These are phyloP conservation scores for Anseranas semipalmata DNA, from an alignment of 2,113 vertebrate genomes.

Conservation along the genomic window DNA sequence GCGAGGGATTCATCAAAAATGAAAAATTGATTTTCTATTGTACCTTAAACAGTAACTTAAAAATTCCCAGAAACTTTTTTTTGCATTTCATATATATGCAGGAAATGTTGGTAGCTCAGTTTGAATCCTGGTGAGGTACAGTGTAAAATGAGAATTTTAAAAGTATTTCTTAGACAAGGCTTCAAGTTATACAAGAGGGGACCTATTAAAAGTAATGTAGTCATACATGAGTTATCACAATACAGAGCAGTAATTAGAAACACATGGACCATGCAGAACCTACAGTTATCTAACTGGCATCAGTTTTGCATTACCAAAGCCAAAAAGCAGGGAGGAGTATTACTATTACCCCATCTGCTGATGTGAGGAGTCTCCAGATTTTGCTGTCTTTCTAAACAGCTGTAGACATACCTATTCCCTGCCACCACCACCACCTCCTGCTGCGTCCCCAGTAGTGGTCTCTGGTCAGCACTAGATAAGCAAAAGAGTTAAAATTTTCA, in stretches of 20 bases:
- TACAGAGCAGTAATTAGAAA: not conserved
- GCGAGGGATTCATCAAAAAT: not conserved
- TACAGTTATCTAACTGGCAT: not conserved
- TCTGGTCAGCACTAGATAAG: not conserved
- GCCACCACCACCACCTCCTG: no score
- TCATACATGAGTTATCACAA: not conserved
- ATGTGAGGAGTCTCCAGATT: not conserved
- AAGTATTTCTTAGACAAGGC: not conserved
- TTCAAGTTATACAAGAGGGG: not conserved
- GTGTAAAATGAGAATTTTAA: not conserved
- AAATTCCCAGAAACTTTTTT: not conserved
- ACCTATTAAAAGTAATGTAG: not conserved
- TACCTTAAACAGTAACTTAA: not conserved
- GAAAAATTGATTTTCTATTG: not conserved
- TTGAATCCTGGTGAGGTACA: not conserved
- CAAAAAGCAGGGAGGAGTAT: not conserved
- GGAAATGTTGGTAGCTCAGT: not conserved
- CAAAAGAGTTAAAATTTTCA: not conserved
- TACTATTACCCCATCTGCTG: not conserved
- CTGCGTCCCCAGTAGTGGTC: not conserved
- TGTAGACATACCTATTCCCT: not conserved
- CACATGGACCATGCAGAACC: not conserved
- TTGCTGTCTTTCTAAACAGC: not conserved
- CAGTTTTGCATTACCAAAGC: not conserved
- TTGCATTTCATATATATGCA: fast-evolving